Percentiles rank a stretch among this genome's conserved stretches.
These are phyloP conservation scores for Oryzias woworae DNA, from an alignment of 2,113 vertebrate species.

Conservation along the genomic window DNA sequence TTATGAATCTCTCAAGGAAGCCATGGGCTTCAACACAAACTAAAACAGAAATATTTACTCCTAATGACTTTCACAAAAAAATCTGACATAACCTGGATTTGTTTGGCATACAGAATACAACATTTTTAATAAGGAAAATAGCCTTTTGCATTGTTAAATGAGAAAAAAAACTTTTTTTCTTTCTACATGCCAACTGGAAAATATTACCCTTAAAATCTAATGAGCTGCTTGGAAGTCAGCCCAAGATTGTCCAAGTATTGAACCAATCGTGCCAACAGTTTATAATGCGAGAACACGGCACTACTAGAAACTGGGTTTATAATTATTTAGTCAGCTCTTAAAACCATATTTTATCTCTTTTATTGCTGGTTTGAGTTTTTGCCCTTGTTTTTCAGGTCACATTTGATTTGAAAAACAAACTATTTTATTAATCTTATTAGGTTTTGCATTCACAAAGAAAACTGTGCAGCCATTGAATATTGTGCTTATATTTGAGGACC, in stretches of 20 bases:
- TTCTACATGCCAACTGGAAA: slow-evolving; percentile 37
- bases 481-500: slow-evolving; percentile 2
- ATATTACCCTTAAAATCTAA: slow-evolving; percentile 22
- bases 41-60: slow-evolving; percentile 32
- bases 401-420: neutral
- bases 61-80: slow-evolving; percentile 55
- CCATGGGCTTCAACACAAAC: too few species aligned
- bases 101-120: slow-evolving; percentile 46
- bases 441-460: neutral
- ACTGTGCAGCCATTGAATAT: neutral
- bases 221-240: slow-evolving; percentile 20
- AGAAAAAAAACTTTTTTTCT: slow-evolving; percentile 25
- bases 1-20: too few species aligned
- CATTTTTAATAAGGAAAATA: slow-evolving; percentile 26
- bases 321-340: slow-evolving; percentile 13
- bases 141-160: slow-evolving; percentile 13
- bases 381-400: slow-evolving; percentile 11
- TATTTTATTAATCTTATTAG: slow-evolving; percentile 10
- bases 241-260: slow-evolving; percentile 3
- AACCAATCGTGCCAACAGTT: slow-evolving; percentile 25
- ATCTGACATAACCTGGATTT: slow-evolving; percentile 34
- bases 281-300: slow-evolving; percentile 6
- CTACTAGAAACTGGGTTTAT: slow-evolving; percentile 4
- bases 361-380: slow-evolving; percentile 7
- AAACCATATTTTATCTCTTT: neutral